Conservation (phyloP, 2,113 vertebrate genomes). For the Dicerorhinus sumatrensis region DNA sequence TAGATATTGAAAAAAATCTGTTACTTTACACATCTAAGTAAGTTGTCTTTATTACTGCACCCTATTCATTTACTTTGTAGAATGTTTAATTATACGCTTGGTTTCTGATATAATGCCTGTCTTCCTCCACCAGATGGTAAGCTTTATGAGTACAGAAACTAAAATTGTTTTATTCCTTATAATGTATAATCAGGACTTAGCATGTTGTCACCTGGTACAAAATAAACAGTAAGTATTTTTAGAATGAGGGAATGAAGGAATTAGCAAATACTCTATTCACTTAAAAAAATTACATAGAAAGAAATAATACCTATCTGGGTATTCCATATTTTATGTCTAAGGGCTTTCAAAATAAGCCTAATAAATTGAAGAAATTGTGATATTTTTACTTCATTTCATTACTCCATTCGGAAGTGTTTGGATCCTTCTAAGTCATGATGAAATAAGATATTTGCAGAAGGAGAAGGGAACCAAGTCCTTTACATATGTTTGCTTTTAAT, state of each 20-base stretch:
- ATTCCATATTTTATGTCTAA: constrained; percentile 1
- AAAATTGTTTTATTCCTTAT: constrained; percentile 25
- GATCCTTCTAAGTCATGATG: neutral
- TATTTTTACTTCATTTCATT: constrained; percentile 38
- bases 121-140: neutral
- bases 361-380: neutral
- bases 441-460: neutral
- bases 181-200: neutral
- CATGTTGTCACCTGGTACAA: neutral
- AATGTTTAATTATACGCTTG: constrained; percentile 18
- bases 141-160: constrained; percentile 1
- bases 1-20: neutral
- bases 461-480: constrained; percentile 34
- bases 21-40: neutral
- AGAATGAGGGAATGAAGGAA: neutral
- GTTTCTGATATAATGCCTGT: constrained; percentile 17
- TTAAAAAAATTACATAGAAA: neutral
- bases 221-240: constrained; percentile 20
- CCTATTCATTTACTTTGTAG: neutral
- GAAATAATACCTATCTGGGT: neutral
- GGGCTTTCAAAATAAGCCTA: constrained; percentile 24
- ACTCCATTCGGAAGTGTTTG: constrained; percentile 35
- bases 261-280: constrained; percentile 6
- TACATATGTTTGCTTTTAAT: neutral
- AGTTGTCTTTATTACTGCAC: constrained; percentile 32